These are phyloP conservation scores for Catharus fuscescens DNA, from an alignment of 2,113 vertebrate genomes.

Conservation along the genomic window DNA sequence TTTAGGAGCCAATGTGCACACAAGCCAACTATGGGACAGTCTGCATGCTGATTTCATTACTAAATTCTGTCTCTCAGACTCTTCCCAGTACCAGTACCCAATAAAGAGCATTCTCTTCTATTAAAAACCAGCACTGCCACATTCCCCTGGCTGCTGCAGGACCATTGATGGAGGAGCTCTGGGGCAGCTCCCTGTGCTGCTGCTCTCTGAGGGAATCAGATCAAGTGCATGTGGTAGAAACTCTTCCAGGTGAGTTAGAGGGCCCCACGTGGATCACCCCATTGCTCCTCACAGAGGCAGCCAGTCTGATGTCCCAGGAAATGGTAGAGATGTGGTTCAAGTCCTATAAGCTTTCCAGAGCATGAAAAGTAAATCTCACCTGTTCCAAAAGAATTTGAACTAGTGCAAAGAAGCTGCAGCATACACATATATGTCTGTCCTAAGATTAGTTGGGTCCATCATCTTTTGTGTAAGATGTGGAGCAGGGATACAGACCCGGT, in stretches of 20 bases:
- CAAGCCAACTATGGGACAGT: neutral
- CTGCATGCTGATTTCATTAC: neutral
- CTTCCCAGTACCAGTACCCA: neutral
- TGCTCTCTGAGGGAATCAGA: neutral
- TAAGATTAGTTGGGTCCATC: neutral
- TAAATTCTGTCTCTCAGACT: neutral
- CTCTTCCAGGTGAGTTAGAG: neutral
- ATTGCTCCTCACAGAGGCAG: constrained; percentile 43
- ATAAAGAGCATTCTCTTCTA: neutral
- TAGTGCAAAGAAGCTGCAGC: neutral
- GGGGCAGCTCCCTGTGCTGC: neutral
- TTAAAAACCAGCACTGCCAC: neutral
- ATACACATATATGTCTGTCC: neutral
- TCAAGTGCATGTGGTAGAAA: neutral
- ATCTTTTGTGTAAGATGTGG: neutral
- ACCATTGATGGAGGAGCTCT: neutral
- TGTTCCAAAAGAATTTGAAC: neutral
- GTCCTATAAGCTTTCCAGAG: neutral
- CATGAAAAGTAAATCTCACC: neutral
- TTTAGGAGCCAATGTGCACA: neutral
- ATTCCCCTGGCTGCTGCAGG: neutral
- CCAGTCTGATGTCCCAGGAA: constrained; percentile 34
- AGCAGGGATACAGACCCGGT: neutral
- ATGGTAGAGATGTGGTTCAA: neutral
- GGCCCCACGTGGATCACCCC: constrained; percentile 16